phyloP scores from a whole-genome alignment of 1,140 invertebrate genomes.

The Diorhabda elongata region DNA sequence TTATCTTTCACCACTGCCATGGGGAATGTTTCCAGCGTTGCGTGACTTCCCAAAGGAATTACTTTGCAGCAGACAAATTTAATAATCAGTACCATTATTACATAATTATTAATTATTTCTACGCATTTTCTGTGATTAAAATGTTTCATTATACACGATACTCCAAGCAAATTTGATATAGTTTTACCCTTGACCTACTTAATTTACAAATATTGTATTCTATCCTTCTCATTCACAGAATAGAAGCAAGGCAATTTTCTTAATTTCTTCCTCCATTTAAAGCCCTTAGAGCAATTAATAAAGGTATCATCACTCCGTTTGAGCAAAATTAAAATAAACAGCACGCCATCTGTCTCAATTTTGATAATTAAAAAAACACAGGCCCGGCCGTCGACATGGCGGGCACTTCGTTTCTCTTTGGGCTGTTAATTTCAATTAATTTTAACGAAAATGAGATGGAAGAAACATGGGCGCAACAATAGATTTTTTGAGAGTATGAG shows the following conservation, averaged over 20 bases:
- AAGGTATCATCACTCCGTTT: constrained; percentile 12
- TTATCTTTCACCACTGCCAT: too few species aligned
- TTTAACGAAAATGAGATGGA: constrained; percentile 1
- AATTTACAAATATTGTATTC: background rate
- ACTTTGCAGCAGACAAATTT: too few species aligned
- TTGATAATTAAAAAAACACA: constrained; percentile 21
- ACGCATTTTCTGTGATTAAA: too few species aligned
- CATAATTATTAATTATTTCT: too few species aligned
- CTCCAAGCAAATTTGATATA: too few species aligned
- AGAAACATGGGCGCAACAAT: background rate
- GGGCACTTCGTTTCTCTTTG: constrained; percentile 12
- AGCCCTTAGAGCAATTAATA: constrained; percentile 11
- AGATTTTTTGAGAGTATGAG: too few species aligned
- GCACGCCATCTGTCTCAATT: constrained; percentile 18
- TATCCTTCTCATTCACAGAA: background rate
- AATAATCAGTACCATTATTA: too few species aligned
- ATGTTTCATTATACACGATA: too few species aligned
- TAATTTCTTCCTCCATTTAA: constrained; percentile 2
- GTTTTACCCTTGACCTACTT: too few species aligned
- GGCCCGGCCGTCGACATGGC: constrained; percentile 4
- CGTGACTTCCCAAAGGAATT: too few species aligned
- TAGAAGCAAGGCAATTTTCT: background rate
- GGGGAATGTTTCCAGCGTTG: too few species aligned
- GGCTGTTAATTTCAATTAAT: constrained; percentile 20
- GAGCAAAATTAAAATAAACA: constrained; percentile 20